These are phyloP conservation scores for Maniola hyperantus DNA, from an alignment of 2,888 invertebrate species.

Conservation along the genomic window DNA sequence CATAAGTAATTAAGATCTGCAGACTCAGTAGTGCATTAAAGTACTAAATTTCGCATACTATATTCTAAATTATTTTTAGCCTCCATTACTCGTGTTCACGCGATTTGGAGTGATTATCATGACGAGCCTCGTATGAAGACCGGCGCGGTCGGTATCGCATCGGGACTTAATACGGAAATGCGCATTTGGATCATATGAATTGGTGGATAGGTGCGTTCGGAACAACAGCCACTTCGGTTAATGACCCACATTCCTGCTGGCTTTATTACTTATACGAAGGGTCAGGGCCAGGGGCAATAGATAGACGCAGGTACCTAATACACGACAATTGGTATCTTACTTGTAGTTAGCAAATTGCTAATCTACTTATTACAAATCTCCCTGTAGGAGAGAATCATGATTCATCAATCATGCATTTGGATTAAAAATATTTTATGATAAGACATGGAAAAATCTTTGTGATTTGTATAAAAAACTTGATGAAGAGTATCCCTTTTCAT, in stretches of 20 bases:
- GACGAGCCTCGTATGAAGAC: constrained; percentile 26
- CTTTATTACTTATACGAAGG: constrained; percentile 30
- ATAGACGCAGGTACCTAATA: background rate
- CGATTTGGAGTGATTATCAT: constrained; percentile 34
- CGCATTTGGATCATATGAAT: constrained; percentile 65
- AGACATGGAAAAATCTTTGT: too few relatives aligned
- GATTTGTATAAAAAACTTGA: too few relatives aligned
- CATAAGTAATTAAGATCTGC: too few relatives aligned
- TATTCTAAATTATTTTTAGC: constrained; percentile 28
- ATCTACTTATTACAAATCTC: too few relatives aligned
- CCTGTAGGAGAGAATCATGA: too few relatives aligned
- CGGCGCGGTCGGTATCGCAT: constrained; percentile 23
- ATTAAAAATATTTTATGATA: too few relatives aligned
- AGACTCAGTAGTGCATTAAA: too few relatives aligned
- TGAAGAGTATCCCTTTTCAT: too few relatives aligned
- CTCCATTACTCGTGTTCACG: constrained; percentile 24
- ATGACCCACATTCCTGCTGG: constrained; percentile 39
- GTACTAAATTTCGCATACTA: background rate
- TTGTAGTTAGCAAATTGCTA: background rate
- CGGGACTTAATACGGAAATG: constrained; percentile 61
- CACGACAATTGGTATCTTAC: too few relatives aligned
- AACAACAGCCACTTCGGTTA: constrained; percentile 56
- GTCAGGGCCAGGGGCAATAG: constrained; percentile 32
- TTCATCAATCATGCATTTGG: too few relatives aligned
- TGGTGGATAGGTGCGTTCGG: constrained; percentile 55